Base-by-base conservation (phyloP, 2,113 vertebrate species). In the Mesocricetus auratus region DNA sequence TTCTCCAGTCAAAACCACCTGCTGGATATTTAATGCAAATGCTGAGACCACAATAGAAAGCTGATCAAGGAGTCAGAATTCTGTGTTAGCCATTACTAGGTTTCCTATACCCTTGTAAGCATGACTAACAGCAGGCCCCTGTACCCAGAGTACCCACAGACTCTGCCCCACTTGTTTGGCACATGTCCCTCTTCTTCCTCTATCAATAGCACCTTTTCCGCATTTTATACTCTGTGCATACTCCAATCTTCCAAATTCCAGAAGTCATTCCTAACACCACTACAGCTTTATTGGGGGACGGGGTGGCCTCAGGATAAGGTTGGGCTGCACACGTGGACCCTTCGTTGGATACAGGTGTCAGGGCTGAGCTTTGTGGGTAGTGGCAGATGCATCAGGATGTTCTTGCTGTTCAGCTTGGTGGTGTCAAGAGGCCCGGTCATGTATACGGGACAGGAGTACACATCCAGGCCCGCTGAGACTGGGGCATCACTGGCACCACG, bases 371-470 rank as follows among this genome's bases (percentile, higher is more conserved):
- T 97, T 0, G 98, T 89, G 75, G 94, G 95, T 62, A 99, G 98
- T 4, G 98, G 98, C 60, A 99, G 36, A 29, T 97, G 97, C 42
- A 98, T 96, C 90, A 99, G 71, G 13, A 98, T 93, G 64, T 97
- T 98, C 36, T 71, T 95, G 77, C 98, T 98, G 19, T 97, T 93
- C 56, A 98, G 97, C 47, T 71, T 86, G 0, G 96, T 83, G 15
- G 94, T 73, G 42, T 89, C 78, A 53, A 85, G 4, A 2, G 79
- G 91, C 16, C 71, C 90, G 78, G 96, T 94, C 19, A 97, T n/a
- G 96, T 98, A 99, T 56, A 99, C 95, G 0, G 98, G 99, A 83
- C 99, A 99, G 77, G 86, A 71, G 66, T 98, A 98, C 3, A 94
- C 15, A 0, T 86, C 64, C 85, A 93, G 91, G n/a, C 95, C 21